phyloP scores from a whole-genome alignment of 37 sponge, comb jelly and placozoan species.

The Tethya wilhelma region DNA sequence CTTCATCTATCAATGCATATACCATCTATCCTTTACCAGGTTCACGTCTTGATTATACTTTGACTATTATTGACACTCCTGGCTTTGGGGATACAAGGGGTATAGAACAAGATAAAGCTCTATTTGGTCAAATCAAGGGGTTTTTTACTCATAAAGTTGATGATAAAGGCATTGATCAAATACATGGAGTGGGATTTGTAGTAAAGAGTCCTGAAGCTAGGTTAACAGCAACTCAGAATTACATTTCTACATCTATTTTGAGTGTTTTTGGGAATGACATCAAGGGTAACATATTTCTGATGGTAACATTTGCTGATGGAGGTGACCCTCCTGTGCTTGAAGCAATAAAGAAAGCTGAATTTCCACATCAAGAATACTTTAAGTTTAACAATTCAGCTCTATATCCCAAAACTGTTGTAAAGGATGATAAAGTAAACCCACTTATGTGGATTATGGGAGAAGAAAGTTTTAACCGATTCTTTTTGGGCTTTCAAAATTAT shows the following conservation, averaged over 20 bases:
- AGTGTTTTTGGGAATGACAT: constrained; percentile 70
- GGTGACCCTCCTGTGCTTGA: constrained; percentile 43
- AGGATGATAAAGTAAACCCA: constrained; percentile 9
- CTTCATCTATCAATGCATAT: no score
- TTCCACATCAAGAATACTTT: constrained; percentile 18
- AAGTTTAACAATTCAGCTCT: constrained; percentile 78
- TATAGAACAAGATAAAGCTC: constrained; percentile 38
- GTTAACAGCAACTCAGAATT: constrained; percentile 55
- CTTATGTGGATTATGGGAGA: constrained; percentile 57
- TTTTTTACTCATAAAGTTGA: constrained; percentile 33
- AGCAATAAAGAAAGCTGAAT: constrained; percentile 45
- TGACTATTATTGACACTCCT: no score
- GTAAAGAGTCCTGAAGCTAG: constrained; percentile 45
- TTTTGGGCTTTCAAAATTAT: constrained; percentile 2
- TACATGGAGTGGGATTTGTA: constrained; percentile 74
- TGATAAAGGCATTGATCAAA: constrained; percentile 52
- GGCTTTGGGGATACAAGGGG: no score
- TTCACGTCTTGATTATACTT: constrained; percentile 21
- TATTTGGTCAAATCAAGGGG: constrained; percentile 36
- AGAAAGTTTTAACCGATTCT: constrained; percentile 45
- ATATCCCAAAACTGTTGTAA: neutral
- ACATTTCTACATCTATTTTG: constrained; percentile 63
- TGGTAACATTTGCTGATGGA: constrained; percentile 71
- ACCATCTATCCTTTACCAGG: constrained; percentile 30
- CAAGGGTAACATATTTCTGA: no score